Percentiles rank a stretch among this genome's conserved stretches.
These are phyloP conservation scores for Aplysina aerophoba DNA, from an alignment of 37 sponge, comb jelly and placozoan genomes.

Conservation along the genomic window DNA sequence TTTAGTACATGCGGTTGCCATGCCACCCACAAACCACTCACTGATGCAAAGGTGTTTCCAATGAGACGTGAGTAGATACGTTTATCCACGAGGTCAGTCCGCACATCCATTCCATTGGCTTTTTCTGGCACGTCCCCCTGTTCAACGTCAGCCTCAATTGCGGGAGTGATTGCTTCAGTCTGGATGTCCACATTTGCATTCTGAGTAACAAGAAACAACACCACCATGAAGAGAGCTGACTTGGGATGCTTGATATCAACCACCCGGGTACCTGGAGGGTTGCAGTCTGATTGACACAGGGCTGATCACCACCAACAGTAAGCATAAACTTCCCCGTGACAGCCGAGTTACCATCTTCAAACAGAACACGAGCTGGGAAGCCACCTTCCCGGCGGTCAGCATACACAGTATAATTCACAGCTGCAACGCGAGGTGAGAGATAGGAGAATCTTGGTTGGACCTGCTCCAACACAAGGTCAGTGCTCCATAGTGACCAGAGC, in stretches of 20 bases:
- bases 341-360: neutral
- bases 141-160: neutral
- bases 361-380: neutral
- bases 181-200: conserved; percentile 5
- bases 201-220: neutral
- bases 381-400: neutral
- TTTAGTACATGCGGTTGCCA: neutral
- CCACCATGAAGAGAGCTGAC: neutral
- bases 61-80: neutral
- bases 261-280: too few relatives aligned
- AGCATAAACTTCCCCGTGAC: neutral
- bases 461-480: too few relatives aligned
- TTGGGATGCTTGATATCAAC: too few relatives aligned
- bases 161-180: neutral
- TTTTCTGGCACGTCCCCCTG: neutral
- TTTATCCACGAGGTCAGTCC: neutral
- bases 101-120: neutral
- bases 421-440: neutral
- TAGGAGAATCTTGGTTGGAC: neutral
- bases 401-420: neutral
- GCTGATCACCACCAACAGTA: neutral
- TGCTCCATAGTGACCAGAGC: neutral
- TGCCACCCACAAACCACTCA: neutral
- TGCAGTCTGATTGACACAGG: neutral
- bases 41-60: neutral